A percentile compares a stretch with the other conserved stretches of the same genome.
Conservation (phyloP, 2,888 invertebrate species). For the Eilema griseolum region DNA sequence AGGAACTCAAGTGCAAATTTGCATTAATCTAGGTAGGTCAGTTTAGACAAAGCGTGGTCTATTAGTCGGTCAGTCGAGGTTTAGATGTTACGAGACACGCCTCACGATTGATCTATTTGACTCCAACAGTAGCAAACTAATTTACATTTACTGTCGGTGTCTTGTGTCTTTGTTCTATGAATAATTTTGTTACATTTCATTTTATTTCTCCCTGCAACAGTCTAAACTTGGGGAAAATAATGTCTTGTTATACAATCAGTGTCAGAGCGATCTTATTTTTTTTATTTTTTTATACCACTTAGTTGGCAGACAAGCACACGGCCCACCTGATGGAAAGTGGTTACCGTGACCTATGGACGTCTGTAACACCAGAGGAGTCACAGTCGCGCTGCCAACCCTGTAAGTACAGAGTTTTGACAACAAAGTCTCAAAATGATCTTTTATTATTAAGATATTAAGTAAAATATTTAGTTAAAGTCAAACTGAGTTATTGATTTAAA, state of each 20-base stretch:
- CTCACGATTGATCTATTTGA: slow-evolving; percentile 1
- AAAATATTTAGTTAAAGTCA: too few relatives aligned
- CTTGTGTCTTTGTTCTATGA: not conserved
- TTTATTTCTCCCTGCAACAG: not conserved
- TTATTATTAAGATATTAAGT: too few relatives aligned
- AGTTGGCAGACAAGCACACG: too few relatives aligned
- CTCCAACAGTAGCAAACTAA: not conserved
- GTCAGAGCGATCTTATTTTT: too few relatives aligned
- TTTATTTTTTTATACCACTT: too few relatives aligned
- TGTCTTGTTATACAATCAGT: not conserved
- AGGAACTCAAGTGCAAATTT: not conserved
- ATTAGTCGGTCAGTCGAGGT: slow-evolving; percentile 2
- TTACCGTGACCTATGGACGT: too few relatives aligned
- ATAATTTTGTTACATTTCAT: not conserved
- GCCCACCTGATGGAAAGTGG: too few relatives aligned
- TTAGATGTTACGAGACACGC: slow-evolving; percentile 2
- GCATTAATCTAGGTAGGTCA: not conserved
- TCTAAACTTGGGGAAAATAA: not conserved
- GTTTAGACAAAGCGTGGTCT: not conserved
- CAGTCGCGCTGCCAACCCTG: too few relatives aligned
- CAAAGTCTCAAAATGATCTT: too few relatives aligned
- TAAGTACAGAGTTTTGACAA: too few relatives aligned
- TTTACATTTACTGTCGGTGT: not conserved
- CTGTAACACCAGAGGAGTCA: too few relatives aligned
- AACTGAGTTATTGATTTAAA: too few relatives aligned